phyloP scores from a whole-genome alignment of 2,113 vertebrate genomes.

The Phrynosoma blainvillii region DNA sequence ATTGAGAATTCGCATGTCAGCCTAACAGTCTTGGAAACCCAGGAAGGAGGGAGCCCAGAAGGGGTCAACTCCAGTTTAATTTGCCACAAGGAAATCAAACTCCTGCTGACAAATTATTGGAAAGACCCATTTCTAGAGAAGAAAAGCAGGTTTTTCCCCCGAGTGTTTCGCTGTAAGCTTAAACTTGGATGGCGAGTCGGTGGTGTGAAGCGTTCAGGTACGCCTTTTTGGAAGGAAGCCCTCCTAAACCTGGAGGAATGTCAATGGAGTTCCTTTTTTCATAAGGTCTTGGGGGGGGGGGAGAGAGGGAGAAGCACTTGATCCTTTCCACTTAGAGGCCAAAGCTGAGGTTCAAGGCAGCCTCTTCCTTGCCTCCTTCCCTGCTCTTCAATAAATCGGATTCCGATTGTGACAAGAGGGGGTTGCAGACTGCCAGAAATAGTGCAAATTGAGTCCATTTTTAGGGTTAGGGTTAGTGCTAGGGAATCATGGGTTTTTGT shows the following conservation, averaged over 20 bases:
- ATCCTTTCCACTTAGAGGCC: background rate
- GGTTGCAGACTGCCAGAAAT: too few species aligned
- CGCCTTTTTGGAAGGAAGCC: background rate
- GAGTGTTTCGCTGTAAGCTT: background rate
- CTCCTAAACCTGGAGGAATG: background rate
- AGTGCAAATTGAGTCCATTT: too few species aligned
- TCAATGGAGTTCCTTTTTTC: background rate
- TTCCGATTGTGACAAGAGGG: constrained; percentile 67
- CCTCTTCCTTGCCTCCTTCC: constrained; percentile 20
- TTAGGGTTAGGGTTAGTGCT: too few species aligned
- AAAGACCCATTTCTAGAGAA: background rate
- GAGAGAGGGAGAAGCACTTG: background rate
- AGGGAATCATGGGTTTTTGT: too few species aligned
- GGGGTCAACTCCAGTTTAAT: background rate
- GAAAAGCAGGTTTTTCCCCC: fast-evolving
- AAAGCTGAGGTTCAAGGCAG: background rate
- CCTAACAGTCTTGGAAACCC: background rate
- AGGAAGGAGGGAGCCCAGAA: too few species aligned
- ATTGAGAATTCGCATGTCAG: background rate
- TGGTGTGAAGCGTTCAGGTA: background rate
- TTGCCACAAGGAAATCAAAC: constrained; percentile 14
- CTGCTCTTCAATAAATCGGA: constrained; percentile 34
- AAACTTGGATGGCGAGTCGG: background rate
- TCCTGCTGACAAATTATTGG: background rate
- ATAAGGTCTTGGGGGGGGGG: constrained; percentile 5